Base-by-base conservation (phyloP, 1,140 invertebrate species). In the Hylaeus volcanicus region DNA sequence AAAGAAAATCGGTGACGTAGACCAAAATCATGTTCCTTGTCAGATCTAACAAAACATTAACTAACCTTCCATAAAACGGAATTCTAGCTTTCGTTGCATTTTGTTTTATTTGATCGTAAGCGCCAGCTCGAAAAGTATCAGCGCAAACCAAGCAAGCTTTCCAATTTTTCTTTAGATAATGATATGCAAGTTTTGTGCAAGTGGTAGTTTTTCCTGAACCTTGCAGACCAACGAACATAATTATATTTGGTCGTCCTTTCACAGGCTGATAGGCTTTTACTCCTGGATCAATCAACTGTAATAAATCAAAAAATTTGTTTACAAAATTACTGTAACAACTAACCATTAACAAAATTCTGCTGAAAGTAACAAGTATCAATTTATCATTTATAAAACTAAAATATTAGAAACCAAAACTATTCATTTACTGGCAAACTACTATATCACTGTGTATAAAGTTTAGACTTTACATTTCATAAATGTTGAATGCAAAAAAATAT, bases 151-250 rank as follows among this genome's bases (percentile, higher is more conserved):
- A 94, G 92, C 98, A 99, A 51, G 98, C 98, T 93, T 99, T 99
- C 99, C 99, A 99, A 88, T 99, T 99, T 94, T 99, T 99, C 89
- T 98, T 98, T 91, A 99, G 95, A 94, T 99, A 99, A 93, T 99
- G 98, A 93, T 99, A 99, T 12, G 99, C 99, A 87, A 99, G 94
- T 95, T 99, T 99, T 87, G 99, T 99, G 95, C 99, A 99, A 41
- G 99, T 99, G 58, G 99, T 99, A 2, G 99, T 99, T 95, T 99
- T 99, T 89, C 99, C 99, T 83, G 98, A 99, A 84, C 99, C 99
- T 94, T 98, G 99, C 1, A 99, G 95, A 92, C 99, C 99, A 76
- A 99, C 99, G 95, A 99, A 99, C 99, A 99, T 99, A 85, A 99
- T 98, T 14, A 99, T 94, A 94, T 99, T 99, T 65, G 97, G 96